phyloP scores from a whole-genome alignment of 2,888 invertebrate species.

The Polymixis flavicincta region DNA sequence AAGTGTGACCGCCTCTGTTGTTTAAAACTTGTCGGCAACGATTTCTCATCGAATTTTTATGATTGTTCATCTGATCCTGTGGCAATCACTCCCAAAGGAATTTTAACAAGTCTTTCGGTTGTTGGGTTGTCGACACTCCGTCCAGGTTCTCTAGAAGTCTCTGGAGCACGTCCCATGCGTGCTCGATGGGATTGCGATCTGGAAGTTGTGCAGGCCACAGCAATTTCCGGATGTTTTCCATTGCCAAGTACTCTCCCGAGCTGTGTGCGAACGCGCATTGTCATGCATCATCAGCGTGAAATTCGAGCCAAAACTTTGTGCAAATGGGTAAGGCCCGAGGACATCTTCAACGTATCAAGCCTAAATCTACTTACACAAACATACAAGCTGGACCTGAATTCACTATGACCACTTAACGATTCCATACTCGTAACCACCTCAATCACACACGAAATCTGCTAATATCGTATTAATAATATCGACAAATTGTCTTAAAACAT shows the following conservation, averaged over 20 bases:
- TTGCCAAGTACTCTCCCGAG: not conserved
- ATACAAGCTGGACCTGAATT: too few species aligned
- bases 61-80: not conserved
- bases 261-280: not conserved
- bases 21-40: too few species aligned
- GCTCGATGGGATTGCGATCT: constrained; percentile 1
- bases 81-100: not conserved
- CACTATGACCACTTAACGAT: too few species aligned
- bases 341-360: not conserved
- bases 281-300: not conserved
- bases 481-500: too few species aligned
- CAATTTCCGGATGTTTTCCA: not conserved
- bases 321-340: not conserved
- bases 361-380: too few species aligned
- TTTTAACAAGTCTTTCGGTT: not conserved
- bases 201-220: not conserved
- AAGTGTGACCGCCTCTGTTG: too few species aligned
- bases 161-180: not conserved
- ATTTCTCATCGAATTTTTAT: too few species aligned
- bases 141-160: not conserved
- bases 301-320: not conserved
- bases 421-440: too few species aligned
- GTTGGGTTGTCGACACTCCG: not conserved
- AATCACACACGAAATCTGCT: too few species aligned
- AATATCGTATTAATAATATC: too few species aligned